Evolutionary conservation across 2,888 invertebrate genomes (phyloP), one percentile per base, ranked within the genome.

Genomic region (Octonoba sinensis): DNA sequence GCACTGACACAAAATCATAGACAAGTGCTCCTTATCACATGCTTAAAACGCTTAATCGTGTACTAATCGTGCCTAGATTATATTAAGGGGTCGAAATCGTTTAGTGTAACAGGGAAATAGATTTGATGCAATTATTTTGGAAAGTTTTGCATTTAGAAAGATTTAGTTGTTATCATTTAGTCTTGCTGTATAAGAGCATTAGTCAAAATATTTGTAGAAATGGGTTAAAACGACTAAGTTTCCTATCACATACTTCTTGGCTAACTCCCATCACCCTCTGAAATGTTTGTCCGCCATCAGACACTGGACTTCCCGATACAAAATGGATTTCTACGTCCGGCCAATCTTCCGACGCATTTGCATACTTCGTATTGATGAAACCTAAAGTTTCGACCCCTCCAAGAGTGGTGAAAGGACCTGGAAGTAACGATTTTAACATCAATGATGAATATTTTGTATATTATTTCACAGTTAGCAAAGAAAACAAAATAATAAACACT

Each of bases 281-380:
- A 62, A 85, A 84, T 16, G 84, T 78, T 57, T 82, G 77, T 0
- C 95, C 95, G n/a, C 94, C 95, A 87, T 96, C 95, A 0, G 95
- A 94, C 64, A 92, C 93, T 0, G 94, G 93, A 0, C 94, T 93
- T 0, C 94, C 92, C 27, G 95, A 93, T 0, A 95, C 93, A 89
- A 96, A 90, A 94, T 96, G 96, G 86, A 96, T 95, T 87, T 95
- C 95, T 84, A 96, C 95, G 87, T 96, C 96, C 0, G 96, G 96
- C 94, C 95, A 96, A 87, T 96, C 96, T 72, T 95, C 94, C 0
- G 93, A 91, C 67, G 27, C 62, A 69, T 86, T 96, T 0, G 94
- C 94, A 87, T 95, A 96, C 89, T 95, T 96, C 0, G 96, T 95
- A 47, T 93, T 93, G n/a, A 96, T 93, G 88, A 96, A 96, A 1